Conservation (phyloP, 2,888 invertebrate species). For the Beris morrisii region DNA sequence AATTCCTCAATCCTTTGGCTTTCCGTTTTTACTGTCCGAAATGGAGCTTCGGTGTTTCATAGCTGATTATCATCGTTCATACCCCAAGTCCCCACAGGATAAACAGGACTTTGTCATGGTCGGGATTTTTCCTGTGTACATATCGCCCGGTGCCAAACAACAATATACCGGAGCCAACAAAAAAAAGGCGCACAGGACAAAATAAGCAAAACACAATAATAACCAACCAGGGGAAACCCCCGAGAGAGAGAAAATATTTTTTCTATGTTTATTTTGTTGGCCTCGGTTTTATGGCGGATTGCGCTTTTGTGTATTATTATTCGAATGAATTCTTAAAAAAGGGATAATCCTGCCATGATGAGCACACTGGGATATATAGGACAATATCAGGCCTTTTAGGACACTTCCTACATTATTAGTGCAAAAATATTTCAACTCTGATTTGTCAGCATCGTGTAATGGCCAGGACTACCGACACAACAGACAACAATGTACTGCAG, state of each 20-base stretch:
- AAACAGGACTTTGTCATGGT: conserved; percentile 15
- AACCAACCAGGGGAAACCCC: conserved; percentile 14
- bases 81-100: conserved; percentile 26
- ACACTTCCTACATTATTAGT: conserved; percentile 16
- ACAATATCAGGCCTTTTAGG: conserved; percentile 24
- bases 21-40: conserved; percentile 21
- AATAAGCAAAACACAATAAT: conserved; percentile 2
- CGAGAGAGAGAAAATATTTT: conserved; percentile 21
- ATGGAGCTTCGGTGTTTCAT: conserved; percentile 24
- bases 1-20: conserved; percentile 25
- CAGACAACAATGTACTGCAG: too few relatives aligned
- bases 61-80: conserved; percentile 29
- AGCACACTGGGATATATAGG: conserved; percentile 29
- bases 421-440: conserved; percentile 24
- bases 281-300: conserved; percentile 34
- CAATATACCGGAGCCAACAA: too few relatives aligned
- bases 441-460: conserved; percentile 21
- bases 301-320: conserved; percentile 35
- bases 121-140: neutral
- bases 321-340: conserved; percentile 30
- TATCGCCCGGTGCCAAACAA: conserved; percentile 3
- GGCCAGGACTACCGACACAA: conserved; percentile 12
- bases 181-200: neutral
- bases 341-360: conserved; percentile 34
- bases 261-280: conserved; percentile 30